Evolutionary conservation across 2,888 invertebrate genomes (phyloP).

Genomic region (Torymus aiolomorphi): DNA sequence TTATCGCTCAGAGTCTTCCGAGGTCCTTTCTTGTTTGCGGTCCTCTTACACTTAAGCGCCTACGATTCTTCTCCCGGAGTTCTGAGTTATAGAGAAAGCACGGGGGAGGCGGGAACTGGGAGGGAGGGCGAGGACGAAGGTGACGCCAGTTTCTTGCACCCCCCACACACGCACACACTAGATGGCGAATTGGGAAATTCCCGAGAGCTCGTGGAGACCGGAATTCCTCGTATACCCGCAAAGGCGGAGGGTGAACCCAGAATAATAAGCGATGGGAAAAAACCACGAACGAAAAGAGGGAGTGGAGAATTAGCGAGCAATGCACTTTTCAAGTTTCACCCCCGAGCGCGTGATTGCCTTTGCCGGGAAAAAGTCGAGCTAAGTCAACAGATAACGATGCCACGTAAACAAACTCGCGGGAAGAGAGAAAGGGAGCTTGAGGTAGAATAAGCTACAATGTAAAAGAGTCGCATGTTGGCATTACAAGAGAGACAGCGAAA

Average conservation of each 20-base stretch:
- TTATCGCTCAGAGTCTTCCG: conserved; percentile 11
- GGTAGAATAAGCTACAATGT: not conserved
- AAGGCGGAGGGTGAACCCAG: not conserved
- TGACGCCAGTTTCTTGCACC: not conserved
- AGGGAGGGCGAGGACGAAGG: not conserved
- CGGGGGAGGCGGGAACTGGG: not conserved
- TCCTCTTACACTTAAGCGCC: not conserved
- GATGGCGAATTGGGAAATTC: conserved; percentile 38
- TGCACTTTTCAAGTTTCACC: conserved; percentile 26
- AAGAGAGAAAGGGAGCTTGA: not conserved
- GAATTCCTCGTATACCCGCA: not conserved
- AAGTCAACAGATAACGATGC: conserved; percentile 33
- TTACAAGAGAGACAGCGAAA: not conserved
- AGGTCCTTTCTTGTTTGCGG: not conserved
- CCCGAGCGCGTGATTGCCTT: conserved; percentile 26
- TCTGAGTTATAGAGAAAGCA: not conserved
- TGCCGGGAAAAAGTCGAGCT: conserved; percentile 3
- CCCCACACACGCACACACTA: too few species aligned
- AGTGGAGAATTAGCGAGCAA: conserved; percentile 5
- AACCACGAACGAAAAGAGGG: not conserved
- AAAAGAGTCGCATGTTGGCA: conserved; percentile 1
- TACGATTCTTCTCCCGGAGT: not conserved
- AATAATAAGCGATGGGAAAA: not conserved
- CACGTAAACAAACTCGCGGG: conserved; percentile 9
- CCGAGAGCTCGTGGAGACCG: not conserved